Evolutionary conservation across 2,797 vertebrate genomes (phyloP).

Genomic region (Sebastolobus altivelis): DNA sequence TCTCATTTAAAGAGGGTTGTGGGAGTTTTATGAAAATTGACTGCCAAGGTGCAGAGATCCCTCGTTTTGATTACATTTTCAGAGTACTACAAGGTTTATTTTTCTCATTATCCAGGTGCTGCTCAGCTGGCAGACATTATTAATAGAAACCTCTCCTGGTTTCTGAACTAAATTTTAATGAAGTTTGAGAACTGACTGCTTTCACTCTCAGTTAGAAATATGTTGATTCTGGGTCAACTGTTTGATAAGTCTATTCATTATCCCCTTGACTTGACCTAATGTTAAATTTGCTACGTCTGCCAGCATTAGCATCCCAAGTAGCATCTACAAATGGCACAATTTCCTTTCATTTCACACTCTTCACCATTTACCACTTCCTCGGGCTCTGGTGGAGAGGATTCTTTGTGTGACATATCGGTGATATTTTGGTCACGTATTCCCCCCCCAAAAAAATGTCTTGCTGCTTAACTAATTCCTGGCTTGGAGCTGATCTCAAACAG

Average conservation of each 20-base stretch:
- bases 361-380: slow-evolving; percentile 14
- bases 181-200: neutral
- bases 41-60: neutral
- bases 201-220: neutral
- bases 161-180: neutral
- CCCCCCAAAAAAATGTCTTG: neutral
- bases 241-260: slow-evolving; percentile 33
- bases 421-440: slow-evolving; percentile 42
- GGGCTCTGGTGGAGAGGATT: neutral
- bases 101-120: neutral
- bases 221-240: slow-evolving; percentile 31
- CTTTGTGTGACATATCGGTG: slow-evolving; percentile 15
- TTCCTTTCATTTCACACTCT: slow-evolving; percentile 44
- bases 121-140: slow-evolving; percentile 8
- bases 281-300: slow-evolving; percentile 26
- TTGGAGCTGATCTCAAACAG: slow-evolving; percentile 41
- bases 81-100: neutral
- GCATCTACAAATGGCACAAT: slow-evolving; percentile 16
- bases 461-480: slow-evolving; percentile 43
- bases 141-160: neutral
- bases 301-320: neutral
- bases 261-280: slow-evolving; percentile 30
- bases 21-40: neutral
- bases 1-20: neutral
- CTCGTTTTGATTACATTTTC: neutral